Conservation (phyloP, 2,888 invertebrate species). For the Phragmatobia fuliginosa region DNA sequence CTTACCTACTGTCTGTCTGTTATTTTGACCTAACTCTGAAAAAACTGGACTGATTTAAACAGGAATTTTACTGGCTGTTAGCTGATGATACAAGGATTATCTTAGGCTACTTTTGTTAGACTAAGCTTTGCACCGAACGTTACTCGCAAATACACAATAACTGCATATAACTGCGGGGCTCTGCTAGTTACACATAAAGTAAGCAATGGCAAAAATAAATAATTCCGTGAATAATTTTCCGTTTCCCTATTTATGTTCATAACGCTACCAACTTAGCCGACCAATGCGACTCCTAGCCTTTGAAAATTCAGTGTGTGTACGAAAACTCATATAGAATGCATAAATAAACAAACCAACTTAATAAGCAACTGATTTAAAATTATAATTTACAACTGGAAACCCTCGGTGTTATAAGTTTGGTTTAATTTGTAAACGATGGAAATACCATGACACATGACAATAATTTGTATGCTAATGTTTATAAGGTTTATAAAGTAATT, state of each 20-base stretch:
- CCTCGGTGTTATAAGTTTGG: constrained; percentile 48
- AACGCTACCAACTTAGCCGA: constrained; percentile 37
- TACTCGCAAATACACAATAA: too few species aligned
- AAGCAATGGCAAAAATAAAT: background rate
- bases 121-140: too few species aligned
- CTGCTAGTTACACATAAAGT: too few species aligned
- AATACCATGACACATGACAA: constrained; percentile 46
- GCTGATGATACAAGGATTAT: too few species aligned
- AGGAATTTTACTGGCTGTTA: too few species aligned
- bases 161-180: too few species aligned
- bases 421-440: constrained; percentile 48
- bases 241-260: constrained; percentile 10
- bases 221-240: background rate
- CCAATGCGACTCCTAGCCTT: constrained; percentile 47
- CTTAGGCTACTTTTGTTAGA: too few species aligned
- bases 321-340: constrained; percentile 66
- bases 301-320: constrained; percentile 52
- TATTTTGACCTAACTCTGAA: too few species aligned
- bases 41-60: too few species aligned
- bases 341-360: constrained; percentile 63
- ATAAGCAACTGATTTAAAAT: constrained; percentile 72
- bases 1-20: too few species aligned
- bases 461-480: constrained; percentile 49
- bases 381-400: constrained; percentile 64
- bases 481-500: constrained; percentile 23